Evolutionary conservation across 1,140 invertebrate species (phyloP), one percentile per base, ranked within the genome.

Genomic region (Anoplolepis gracilipes): DNA sequence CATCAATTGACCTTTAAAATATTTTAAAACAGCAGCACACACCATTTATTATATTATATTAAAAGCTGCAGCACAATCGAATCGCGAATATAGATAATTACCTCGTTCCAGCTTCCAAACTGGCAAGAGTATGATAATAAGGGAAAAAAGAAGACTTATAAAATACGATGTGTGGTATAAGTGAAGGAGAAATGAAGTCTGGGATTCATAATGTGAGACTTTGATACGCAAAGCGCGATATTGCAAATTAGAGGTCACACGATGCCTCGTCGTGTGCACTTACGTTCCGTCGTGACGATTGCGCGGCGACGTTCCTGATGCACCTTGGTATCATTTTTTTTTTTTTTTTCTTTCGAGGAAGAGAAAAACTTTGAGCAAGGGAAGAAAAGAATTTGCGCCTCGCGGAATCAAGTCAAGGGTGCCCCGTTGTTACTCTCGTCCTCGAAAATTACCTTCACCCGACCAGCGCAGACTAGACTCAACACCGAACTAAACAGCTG

Each of bases 71-170:
- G 16, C 46, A 36, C 28, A 22, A 6, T 25, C 6, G 67, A n/a
- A 13, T 42, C 53, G 36, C 78, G 65, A 33, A 3, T 53, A 49
- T 49, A 19, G 39, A 92, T 94, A 94, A 93, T 93, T 94, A 94
- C 94, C 94, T 93, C 91, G 87, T 92, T 94, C 94, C 94, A 94
- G 85, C 92, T 94, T 81, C 92, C 93, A 72, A 93, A 94, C 94
- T 94, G 91, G 59, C 39, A 49, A 49, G 13, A 87, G 65, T 72
- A 57, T 59, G 53, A 82, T 90, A 84, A 61, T 76, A 61, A 84
- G 65, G 65, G 61, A 57, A 46, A 79, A 61, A 78, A 77, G 72
- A 85, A 65, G 25, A 73, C 19, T 82, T 39, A 46, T 82, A n/a
- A 82, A 61, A 73, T 46, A 25, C 25, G 22, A 11, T n/a, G 6